Evolutionary conservation across 2,113 vertebrate species (phyloP), one percentile per base, ranked within the genome.

Genomic region (Carassius auratus): DNA sequence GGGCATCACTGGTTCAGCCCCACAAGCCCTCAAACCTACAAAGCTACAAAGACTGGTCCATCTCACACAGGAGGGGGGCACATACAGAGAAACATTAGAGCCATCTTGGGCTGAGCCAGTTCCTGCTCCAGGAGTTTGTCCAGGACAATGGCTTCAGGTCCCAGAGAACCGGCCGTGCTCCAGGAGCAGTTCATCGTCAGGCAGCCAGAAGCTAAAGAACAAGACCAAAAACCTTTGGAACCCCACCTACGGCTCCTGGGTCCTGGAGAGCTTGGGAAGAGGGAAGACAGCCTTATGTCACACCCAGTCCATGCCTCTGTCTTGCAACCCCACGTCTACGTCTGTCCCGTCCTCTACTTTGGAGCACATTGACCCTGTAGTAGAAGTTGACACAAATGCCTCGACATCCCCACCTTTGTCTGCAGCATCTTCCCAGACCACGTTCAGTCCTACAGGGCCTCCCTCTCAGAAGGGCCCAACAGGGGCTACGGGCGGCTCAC

Each of bases 191-290:
- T 94, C 93, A 12, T 91, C 92, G 9, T 91, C 94, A 76, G 90
- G 91, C 76, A 85, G 89, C 89, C 96, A 96, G 89, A 96, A 91
- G 93, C 89, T 96, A 85, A 97, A 96, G 90, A 97, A 97, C 91
- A 96, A 97, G 92, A 96, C 95, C 0, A 97, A 97, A 93, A 97
- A 97, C 82, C 93, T 97, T 86, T 99, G 96, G 97, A 97, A 99
- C 92, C 97, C 96, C 73, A 98, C 97, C 0, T 98, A 96, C 0
- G 96, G 96, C 26, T 97, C 97, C 0, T 97, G 96, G 96, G 94
- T 97, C 76, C 90, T 97, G 88, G 96, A 97, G 85, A 96, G 90
- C 87, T 93, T 94, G 86, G 92, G 94, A 84, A 86, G 89, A 14
- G 92, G 92, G 15, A 95, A 94, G 90, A 93, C 93, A 71, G 86